A percentile compares a stretch with the other conserved stretches of the same genome.
Evolutionary conservation across 2,888 invertebrate species (phyloP).

Genomic region (Didymodactylos carnosus): DNA sequence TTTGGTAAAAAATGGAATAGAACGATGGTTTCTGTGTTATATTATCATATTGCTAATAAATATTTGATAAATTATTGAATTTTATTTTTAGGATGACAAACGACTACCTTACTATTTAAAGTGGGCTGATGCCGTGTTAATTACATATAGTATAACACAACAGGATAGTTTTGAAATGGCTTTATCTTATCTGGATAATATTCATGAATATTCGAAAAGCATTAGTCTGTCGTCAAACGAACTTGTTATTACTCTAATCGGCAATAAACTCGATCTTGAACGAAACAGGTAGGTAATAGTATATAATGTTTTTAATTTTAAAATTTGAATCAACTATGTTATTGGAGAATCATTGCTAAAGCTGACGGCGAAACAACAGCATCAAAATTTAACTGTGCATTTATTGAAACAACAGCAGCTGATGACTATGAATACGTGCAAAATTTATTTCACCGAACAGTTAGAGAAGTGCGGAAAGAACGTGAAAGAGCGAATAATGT

Average conservation of each 20-base stretch:
- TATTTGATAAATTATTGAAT: neutral
- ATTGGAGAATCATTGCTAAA: neutral
- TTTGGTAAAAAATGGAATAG: no score
- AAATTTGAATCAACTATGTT: neutral
- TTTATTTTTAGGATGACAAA: conserved; percentile 23
- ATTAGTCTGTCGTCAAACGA: neutral
- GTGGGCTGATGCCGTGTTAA: conserved; percentile 37
- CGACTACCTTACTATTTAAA: conserved; percentile 32
- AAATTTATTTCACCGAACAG: conserved; percentile 27
- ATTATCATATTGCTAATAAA: neutral
- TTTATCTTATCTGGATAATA: conserved; percentile 29
- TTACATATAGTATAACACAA: conserved; percentile 37
- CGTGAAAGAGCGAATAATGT: conserved; percentile 21
- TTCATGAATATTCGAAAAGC: neutral
- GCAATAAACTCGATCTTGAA: conserved; percentile 37
- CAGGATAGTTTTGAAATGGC: conserved; percentile 32
- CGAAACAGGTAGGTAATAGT: conserved; percentile 31
- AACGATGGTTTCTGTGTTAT: no score
- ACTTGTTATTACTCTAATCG: conserved; percentile 28
- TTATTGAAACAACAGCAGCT: conserved; percentile 32
- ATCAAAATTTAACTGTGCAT: conserved; percentile 26
- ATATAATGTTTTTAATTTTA: no score
- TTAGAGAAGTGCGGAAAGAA: conserved; percentile 25
- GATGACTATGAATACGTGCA: conserved; percentile 32
- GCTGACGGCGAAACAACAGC: conserved; percentile 19